Base-by-base conservation (phyloP, 1,140 invertebrate species). In the Hestina assimilis region DNA sequence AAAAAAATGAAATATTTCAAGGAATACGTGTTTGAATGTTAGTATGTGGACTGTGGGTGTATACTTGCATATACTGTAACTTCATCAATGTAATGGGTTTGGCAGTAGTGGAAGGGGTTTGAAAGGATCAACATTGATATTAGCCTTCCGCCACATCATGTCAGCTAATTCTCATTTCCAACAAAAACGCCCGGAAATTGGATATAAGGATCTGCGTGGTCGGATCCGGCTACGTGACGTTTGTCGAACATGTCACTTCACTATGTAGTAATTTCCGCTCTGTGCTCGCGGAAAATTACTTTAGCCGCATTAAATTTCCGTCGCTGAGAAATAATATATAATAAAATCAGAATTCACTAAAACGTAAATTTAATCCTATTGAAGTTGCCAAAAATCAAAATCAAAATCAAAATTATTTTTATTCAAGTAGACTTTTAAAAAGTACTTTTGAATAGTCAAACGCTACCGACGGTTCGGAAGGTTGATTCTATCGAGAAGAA, bases 191-290 rank as follows among this genome's bases (percentile, higher is more conserved):
- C 79, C 79, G 85, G 85, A 88, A 88, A 88, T 88, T 88, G 83
- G 85, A 88, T 86, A 86, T 86, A 88, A 88, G 85, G 85, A 88
- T 88, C 83, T 88, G 79, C 75, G 71, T 75, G 75, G 69, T 67
- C 61, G 79, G 75, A 78, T 84, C 81, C 84, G 84, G 79, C 79
- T 87, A 86, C 85, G 85, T 86, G 85, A 86, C 85, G 83, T 82
- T 83, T 88, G 83, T 86, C 83, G 83, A 88, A 86, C 84, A 86
- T 77, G 83, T 88, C 84, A 88, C 78, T 81, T 79, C 79, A 84
- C 83, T 88, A 88, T 88, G 84, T 86, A 77, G 83, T 88, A 88
- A 88, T 88, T 86, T 88, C 84, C 84, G 83, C 73, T 83, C 72
- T 63, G 68, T 70, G 79, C 83, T 78, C 77, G 81, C 72, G 83